These are phyloP conservation scores for Rhadina sibilatrix DNA, from an alignment of 2,113 vertebrate genomes.

Conservation along the genomic window DNA sequence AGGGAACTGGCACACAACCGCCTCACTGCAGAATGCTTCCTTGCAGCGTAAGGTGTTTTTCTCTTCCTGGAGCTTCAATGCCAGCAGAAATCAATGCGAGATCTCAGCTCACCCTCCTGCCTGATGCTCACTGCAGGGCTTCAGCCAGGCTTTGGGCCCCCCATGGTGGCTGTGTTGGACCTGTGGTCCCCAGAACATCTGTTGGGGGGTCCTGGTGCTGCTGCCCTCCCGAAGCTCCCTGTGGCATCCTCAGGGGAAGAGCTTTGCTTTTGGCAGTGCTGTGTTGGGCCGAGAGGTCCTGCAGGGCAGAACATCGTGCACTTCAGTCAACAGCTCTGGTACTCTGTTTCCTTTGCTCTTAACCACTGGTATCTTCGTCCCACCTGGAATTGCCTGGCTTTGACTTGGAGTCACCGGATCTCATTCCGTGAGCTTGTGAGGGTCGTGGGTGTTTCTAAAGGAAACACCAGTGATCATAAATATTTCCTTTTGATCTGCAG, in stretches of 20 bases:
- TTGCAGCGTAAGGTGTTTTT: slow-evolving; percentile 40
- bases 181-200: rapidly evolving
- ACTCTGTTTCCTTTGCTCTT: background rate
- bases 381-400: background rate
- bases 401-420: background rate
- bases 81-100: background rate
- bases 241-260: background rate
- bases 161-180: background rate
- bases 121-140: background rate
- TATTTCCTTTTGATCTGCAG: slow-evolving; percentile 54
- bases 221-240: background rate
- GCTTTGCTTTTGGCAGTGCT: background rate
- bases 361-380: background rate
- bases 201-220: rapidly evolving
- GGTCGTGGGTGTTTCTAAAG: background rate
- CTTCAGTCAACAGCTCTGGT: background rate
- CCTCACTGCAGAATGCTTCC: slow-evolving; percentile 33
- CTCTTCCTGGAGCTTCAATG: slow-evolving; percentile 26
- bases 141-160: background rate
- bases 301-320: rapidly evolving
- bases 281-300: background rate
- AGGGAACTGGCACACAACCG: background rate
- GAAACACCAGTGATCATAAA: slow-evolving; percentile 24
- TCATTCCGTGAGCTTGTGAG: background rate
- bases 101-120: background rate